A percentile compares a stretch with the other conserved stretches of the same genome.
Evolutionary conservation across 2,888 invertebrate genomes (phyloP).

Genomic region (Athalia rosae): DNA sequence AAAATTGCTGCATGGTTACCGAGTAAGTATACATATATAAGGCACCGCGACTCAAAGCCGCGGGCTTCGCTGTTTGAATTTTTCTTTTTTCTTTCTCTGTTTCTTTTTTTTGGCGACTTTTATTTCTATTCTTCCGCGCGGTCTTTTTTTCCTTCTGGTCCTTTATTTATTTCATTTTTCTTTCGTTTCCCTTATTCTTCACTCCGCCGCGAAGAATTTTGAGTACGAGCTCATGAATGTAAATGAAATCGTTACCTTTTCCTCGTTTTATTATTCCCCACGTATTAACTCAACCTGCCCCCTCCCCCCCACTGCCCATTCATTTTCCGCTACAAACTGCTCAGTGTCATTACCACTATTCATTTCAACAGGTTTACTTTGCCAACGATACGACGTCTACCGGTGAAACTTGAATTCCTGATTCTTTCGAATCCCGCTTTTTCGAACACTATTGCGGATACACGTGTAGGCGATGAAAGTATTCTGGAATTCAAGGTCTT

Average conservation of each 20-base stretch:
- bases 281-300: slow-evolving; percentile 31
- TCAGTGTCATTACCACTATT: slow-evolving; percentile 30
- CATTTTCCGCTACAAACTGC: slow-evolving; percentile 20
- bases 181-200: background rate
- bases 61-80: slow-evolving; percentile 32
- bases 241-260: slow-evolving; percentile 68
- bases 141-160: slow-evolving; percentile 38
- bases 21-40: no score
- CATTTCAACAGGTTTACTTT: slow-evolving; percentile 12
- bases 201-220: slow-evolving; percentile 63
- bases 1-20: slow-evolving; percentile 6
- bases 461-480: background rate
- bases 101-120: slow-evolving; percentile 33
- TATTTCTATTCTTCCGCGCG: slow-evolving; percentile 37
- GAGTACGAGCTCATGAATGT: slow-evolving; percentile 68
- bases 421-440: no score
- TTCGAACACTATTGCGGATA: background rate
- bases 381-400: background rate
- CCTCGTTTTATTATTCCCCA: slow-evolving; percentile 25
- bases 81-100: slow-evolving; percentile 28
- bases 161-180: slow-evolving; percentile 43
- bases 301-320: slow-evolving; percentile 30
- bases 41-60: slow-evolving; percentile 5
- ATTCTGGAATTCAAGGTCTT: background rate
- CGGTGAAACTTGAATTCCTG: background rate